Evolutionary conservation across 2,113 vertebrate genomes (phyloP), one percentile per base, ranked within the genome.

Genomic region (Ptychochromis oligacanthus): DNA sequence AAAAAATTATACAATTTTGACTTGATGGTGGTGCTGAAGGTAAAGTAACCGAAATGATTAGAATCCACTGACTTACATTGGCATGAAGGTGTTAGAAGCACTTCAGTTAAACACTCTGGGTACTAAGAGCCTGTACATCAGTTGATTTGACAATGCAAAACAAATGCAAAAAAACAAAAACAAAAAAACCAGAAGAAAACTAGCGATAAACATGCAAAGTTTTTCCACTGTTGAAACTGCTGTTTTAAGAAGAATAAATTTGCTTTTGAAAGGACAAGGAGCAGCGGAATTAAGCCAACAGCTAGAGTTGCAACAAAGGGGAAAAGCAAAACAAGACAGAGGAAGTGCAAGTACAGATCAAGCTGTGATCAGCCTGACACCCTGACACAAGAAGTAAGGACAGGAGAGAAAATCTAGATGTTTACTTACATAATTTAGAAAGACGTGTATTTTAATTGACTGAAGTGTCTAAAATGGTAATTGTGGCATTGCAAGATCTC

Each of bases 341-440:
- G 64, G 75, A 54, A 87, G 79, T 2, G 5, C 74, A 79, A 79
- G 72, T 88, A 80, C 91, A 78, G 72, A 88, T 84, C 34, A 75
- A 75, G 7, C 75, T 86, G 67, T 20, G 72, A 58, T 59, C 52
- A 31, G 55, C 58, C 15, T 59, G 81, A 89, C 62, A 82, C 4
- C 56, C 52, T 38, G 28, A 76, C 12, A 70, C 52, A 82, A 82
- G 54, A 70, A 28, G 18, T 9, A 7, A 46, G 36, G 13, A 65
- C 1, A 1, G 58, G 13, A 4, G 75, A 72, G 7, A 7, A 56
- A 6, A 58, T 59, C 2, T 18, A n/a, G 6, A 78, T 0, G 34
- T 40, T 3, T 40, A 49, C 20, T n/a, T 43, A 13, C 77, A 67
- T 46, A 20, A 14, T 8, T 40, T 36, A 56, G 46, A 34, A 46